Percentiles rank a stretch among this genome's conserved stretches.
phyloP scores from a whole-genome alignment of 30 jellyfish, hydroid and myxozoan species.

The Cassiopea xamachana region DNA sequence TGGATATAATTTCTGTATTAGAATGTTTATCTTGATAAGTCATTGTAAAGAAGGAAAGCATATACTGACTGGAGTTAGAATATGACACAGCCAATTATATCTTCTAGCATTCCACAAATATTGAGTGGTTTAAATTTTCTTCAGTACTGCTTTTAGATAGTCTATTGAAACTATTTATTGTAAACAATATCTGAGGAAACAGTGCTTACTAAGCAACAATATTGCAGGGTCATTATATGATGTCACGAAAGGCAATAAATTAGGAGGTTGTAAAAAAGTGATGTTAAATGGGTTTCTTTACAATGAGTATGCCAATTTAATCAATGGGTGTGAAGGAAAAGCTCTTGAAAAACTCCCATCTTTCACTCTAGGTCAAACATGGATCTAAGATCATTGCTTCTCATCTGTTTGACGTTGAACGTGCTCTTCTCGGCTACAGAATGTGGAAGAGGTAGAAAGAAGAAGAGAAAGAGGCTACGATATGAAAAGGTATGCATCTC shows the following conservation, averaged over 20 bases:
- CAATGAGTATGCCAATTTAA: neutral
- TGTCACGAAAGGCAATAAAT: neutral
- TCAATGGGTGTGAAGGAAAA: neutral
- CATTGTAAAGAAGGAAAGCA: too few species aligned
- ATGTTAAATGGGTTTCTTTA: neutral
- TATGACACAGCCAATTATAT: too few species aligned
- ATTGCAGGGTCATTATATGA: neutral
- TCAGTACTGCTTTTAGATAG: too few species aligned
- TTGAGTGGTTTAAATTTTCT: too few species aligned
- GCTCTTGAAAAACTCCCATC: neutral
- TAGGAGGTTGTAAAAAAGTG: neutral
- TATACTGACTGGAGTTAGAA: too few species aligned
- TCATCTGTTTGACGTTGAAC: conserved; percentile 9
- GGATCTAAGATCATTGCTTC: conserved; percentile 40
- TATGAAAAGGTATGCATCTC: conserved; percentile 22
- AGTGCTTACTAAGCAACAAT: neutral
- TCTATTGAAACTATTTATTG: too few species aligned
- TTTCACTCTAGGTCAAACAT: neutral
- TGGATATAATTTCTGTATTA: too few species aligned
- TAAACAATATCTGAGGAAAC: neutral
- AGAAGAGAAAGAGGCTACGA: conserved; percentile 46
- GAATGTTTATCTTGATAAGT: too few species aligned
- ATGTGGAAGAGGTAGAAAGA: conserved; percentile 58
- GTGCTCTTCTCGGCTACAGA: conserved; percentile 27
- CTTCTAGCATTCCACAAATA: too few species aligned